Percentiles rank a stretch among this genome's conserved stretches.
These are phyloP conservation scores for Hymenochirus boettgeri DNA, from an alignment of 2,113 vertebrate genomes.

Conservation along the genomic window DNA sequence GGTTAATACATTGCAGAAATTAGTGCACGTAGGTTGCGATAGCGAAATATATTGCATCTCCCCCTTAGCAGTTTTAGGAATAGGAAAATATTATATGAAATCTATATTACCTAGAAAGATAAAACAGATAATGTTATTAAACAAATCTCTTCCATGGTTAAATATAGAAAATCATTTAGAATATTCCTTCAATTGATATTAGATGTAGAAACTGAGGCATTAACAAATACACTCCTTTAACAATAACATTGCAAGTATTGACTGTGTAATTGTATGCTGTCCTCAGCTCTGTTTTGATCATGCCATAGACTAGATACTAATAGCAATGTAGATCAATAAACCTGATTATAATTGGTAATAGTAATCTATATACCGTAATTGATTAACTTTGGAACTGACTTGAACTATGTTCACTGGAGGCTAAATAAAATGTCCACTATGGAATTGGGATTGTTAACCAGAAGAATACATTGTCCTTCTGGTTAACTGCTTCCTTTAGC, in stretches of 20 bases:
- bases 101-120: no score
- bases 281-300: constrained; percentile 11
- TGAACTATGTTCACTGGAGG: constrained; percentile 54
- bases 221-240: constrained; percentile 16
- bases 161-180: constrained; percentile 5
- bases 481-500: constrained; percentile 75
- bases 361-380: constrained; percentile 71
- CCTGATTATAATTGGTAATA: constrained; percentile 69
- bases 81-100: no score
- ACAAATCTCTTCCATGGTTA: constrained; percentile 17
- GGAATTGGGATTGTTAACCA: constrained; percentile 76
- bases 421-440: constrained; percentile 56
- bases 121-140: no score
- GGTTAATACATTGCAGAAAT: no score
- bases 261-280: constrained; percentile 10
- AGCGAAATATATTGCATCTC: no score
- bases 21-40: no score
- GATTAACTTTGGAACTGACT: constrained; percentile 59
- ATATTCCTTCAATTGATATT: constrained; percentile 5
- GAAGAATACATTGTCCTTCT: constrained; percentile 65
- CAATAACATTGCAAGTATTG: constrained; percentile 33
- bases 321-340: no score
- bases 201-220: constrained; percentile 3
- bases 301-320: constrained; percentile 59
- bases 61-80: no score